Conservation (phyloP, 1,140 invertebrate species). For the Hyphantria cunea region DNA sequence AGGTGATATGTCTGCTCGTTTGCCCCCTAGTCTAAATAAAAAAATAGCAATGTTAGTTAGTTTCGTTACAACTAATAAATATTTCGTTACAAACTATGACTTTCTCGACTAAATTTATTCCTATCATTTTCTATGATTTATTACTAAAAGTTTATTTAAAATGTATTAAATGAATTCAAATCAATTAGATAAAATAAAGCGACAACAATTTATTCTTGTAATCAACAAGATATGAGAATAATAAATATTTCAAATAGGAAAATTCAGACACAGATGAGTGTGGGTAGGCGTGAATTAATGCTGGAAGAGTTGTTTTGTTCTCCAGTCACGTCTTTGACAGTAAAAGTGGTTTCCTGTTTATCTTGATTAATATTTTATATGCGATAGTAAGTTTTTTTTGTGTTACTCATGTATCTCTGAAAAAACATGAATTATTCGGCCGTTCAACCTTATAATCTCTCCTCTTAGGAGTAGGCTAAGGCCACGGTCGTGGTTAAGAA, state of each 20-base stretch:
- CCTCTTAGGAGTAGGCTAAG: too few species aligned
- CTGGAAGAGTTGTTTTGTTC: slow-evolving; percentile 11
- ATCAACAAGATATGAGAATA: slow-evolving; percentile 35
- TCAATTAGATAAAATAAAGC: slow-evolving; percentile 31
- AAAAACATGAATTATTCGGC: too few species aligned
- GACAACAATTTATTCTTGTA: slow-evolving; percentile 36
- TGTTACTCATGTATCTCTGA: too few species aligned
- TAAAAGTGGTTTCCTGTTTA: neutral
- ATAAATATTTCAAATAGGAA: slow-evolving; percentile 33
- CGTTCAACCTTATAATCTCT: too few species aligned
- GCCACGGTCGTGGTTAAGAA: too few species aligned
- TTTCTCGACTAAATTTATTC: too few species aligned
- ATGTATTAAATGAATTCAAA: slow-evolving; percentile 25
- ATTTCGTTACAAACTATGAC: neutral
- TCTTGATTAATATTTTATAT: neutral
- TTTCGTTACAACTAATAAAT: neutral
- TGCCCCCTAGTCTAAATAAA: too few species aligned
- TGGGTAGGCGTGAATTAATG: slow-evolving; percentile 34
- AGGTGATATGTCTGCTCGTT: too few species aligned
- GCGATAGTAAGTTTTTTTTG: too few species aligned
- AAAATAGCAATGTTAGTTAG: neutral
- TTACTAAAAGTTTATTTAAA: too few species aligned
- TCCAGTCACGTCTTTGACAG: neutral
- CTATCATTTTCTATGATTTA: too few species aligned
- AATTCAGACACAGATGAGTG: slow-evolving; percentile 24